These are phyloP conservation scores for Rostratula benghalensis DNA, from an alignment of 2,113 vertebrate genomes.

Conservation along the genomic window DNA sequence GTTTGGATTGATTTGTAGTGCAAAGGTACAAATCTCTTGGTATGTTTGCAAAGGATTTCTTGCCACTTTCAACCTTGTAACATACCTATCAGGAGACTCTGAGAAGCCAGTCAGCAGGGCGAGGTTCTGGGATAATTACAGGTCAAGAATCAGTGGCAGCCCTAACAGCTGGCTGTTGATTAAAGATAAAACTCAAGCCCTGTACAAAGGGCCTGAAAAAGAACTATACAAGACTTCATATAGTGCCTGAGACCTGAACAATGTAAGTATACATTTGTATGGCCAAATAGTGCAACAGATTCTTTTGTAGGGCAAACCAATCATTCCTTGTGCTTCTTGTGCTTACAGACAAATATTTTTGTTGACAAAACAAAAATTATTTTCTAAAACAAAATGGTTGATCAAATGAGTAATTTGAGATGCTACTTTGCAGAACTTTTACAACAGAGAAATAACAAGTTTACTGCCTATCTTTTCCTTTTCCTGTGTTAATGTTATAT, in stretches of 20 bases:
- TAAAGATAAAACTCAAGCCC: neutral
- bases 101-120: conserved; percentile 2
- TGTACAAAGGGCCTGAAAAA: neutral
- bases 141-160: neutral
- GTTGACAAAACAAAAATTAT: neutral
- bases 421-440: neutral
- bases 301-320: neutral
- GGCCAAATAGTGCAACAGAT: neutral
- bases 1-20: neutral
- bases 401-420: neutral
- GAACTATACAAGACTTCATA: neutral
- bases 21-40: neutral
- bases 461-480: too few species aligned
- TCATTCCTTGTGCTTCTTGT: neutral
- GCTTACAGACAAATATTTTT: neutral
- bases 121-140: conserved; percentile 17
- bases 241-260: neutral
- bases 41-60: neutral
- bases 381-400: neutral
- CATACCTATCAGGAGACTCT: neutral
- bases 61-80: conserved; percentile 1
- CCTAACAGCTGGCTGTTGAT: conserved; percentile 9
- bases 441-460: neutral
- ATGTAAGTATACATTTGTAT: neutral
- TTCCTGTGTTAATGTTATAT: neutral